Base-by-base conservation (phyloP, 2,113 vertebrate species). In the Tragulus kanchil region DNA sequence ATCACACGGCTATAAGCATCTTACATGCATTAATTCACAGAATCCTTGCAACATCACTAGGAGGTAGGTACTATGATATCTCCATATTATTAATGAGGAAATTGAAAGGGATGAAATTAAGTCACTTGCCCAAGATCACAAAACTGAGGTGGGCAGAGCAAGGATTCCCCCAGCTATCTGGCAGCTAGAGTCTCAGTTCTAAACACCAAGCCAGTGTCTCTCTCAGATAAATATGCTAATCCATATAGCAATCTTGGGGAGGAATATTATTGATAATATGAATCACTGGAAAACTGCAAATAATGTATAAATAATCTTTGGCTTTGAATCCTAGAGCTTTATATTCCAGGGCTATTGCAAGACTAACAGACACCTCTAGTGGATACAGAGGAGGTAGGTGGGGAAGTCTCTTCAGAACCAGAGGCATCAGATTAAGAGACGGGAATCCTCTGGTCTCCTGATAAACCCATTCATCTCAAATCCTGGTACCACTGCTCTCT, bases 191-290 rank as follows among this genome's bases (percentile, higher is more conserved):
- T 50, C 78, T 78, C 50, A 42, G 21, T 12, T 89, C 59, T 84
- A 65, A 89, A 8, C 16, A 26, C 15, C 7, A 42, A 6, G 5
- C 6, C 28, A 79, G 15, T 54, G 9, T 67, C 16, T 12, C 31
- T 82, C 64, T 97, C 42, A 48, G 28, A 85, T 52, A 91, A 83
- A 96, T 36, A 67, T 5, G 28, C 54, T 61, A 79, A 91, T 42
- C 28, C 7, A 64, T 7, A 26, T 5, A 71, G 19, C 48, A 90
- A 8, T 17, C 58, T 59, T 31, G 26, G 52, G 42, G 11, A 71
- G 58, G 25, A 77, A 65, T 54, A 62, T 50, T 19, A 36, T 36
- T 36, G 36, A 36, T 36, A 28, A 12, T 26, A 28, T 75, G 21
- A 19, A n/a, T 75, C 3, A 59, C 1, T 67, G 31, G 28, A 73